Evolutionary conservation across 2,113 vertebrate genomes (phyloP).

Genomic region (Aegotheles bennettii): DNA sequence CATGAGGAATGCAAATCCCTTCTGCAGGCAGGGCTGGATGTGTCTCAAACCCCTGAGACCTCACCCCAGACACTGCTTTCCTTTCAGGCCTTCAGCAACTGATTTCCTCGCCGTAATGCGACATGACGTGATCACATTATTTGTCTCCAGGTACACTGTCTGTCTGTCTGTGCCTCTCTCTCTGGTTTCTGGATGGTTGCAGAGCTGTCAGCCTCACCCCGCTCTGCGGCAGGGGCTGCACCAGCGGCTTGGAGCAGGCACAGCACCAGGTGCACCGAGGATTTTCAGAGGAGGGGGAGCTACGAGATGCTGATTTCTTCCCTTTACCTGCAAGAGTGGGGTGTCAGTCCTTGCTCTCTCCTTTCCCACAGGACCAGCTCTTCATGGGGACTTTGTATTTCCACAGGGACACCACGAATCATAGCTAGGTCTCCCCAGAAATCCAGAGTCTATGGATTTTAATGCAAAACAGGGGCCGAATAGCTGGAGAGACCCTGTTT

Average conservation of each 20-base stretch:
- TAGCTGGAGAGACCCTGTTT: neutral
- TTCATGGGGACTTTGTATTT: neutral
- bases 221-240: neutral
- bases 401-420: fast-evolving
- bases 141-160: neutral
- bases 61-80: neutral
- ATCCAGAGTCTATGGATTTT: neutral
- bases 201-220: neutral
- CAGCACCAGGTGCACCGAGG: fast-evolving
- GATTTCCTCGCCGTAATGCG: neutral
- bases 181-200: neutral
- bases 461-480: neutral
- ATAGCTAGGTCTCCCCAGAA: neutral
- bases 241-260: neutral
- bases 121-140: neutral
- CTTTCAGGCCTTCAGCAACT: neutral
- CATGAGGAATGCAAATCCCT: neutral
- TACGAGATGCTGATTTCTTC: neutral
- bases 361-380: neutral
- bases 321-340: neutral
- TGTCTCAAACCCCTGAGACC: neutral
- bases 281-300: neutral
- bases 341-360: neutral
- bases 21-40: fast-evolving
- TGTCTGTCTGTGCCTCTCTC: neutral